Evolutionary conservation across 2,113 vertebrate genomes (phyloP).

Genomic region (Paedocypris sp.): DNA sequence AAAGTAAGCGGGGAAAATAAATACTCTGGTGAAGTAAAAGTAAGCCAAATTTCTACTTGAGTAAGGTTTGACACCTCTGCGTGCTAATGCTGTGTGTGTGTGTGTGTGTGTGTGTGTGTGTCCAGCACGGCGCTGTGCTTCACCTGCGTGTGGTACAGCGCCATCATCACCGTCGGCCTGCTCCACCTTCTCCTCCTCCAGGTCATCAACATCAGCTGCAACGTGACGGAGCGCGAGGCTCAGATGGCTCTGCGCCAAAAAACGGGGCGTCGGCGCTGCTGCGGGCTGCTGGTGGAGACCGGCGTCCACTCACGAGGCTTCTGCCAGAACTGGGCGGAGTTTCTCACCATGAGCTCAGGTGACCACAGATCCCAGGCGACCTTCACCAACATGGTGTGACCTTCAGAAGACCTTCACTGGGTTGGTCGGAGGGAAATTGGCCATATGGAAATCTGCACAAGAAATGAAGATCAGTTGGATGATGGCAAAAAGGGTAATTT

Average conservation of each 20-base stretch:
- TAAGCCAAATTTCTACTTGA: too few species aligned
- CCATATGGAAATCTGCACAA: too few species aligned
- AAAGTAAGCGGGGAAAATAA: too few species aligned
- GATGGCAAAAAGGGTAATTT: too few species aligned
- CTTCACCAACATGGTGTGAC: slow-evolving; percentile 70
- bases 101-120: slow-evolving; percentile 13
- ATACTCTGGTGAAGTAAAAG: too few species aligned
- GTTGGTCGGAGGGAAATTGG: too few species aligned
- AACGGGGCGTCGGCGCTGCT: slow-evolving; percentile 63
- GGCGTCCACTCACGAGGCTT: slow-evolving; percentile 75
- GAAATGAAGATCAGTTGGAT: too few species aligned
- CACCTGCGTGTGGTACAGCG: slow-evolving; percentile 93
- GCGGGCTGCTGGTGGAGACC: slow-evolving; percentile 79
- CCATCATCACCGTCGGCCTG: slow-evolving; percentile 76
- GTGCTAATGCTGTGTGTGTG: not conserved
- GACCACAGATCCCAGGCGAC: slow-evolving; percentile 31
- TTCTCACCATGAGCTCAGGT: slow-evolving; percentile 62
- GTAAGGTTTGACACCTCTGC: not conserved
- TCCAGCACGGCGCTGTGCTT: slow-evolving; percentile 81
- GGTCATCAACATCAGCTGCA: slow-evolving; percentile 87
- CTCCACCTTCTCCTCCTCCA: slow-evolving; percentile 84
- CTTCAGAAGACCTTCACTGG: too few species aligned
- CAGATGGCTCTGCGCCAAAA: slow-evolving; percentile 75
- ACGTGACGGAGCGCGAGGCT: slow-evolving; percentile 87
- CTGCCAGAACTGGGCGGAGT: slow-evolving; percentile 79